Evolutionary conservation across 2,797 vertebrate genomes (phyloP).

Genomic region (Phalanger gymnotis): DNA sequence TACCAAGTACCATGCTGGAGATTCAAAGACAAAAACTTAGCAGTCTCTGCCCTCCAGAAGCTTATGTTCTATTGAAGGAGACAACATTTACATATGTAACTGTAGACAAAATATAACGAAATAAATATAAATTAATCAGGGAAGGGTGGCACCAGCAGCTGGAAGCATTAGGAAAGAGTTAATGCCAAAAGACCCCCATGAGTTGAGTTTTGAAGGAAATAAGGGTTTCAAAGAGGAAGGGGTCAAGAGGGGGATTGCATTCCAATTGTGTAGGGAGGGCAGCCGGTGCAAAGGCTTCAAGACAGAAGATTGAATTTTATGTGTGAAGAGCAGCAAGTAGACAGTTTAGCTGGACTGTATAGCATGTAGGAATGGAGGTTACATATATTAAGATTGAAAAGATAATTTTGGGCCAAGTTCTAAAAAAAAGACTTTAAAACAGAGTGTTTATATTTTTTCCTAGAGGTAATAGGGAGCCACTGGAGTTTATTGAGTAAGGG

Average conservation of each 20-base stretch:
- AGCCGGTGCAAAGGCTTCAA: background rate
- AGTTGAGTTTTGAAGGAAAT: background rate
- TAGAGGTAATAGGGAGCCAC: background rate
- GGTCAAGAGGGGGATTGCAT: background rate
- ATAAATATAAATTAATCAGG: background rate
- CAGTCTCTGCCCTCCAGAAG: background rate
- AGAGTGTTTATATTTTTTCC: too few species aligned
- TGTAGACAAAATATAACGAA: background rate
- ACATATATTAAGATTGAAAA: background rate
- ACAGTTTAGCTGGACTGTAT: background rate
- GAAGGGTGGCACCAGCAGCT: background rate
- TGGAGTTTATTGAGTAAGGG: background rate
- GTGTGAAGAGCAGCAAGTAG: background rate
- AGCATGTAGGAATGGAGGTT: background rate
- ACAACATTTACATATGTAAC: background rate
- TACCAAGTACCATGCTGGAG: background rate
- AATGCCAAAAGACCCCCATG: background rate
- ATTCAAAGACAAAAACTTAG: background rate
- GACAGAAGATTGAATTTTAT: too few species aligned
- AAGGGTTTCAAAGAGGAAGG: background rate
- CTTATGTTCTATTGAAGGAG: background rate
- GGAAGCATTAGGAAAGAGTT: background rate
- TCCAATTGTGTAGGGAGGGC: background rate
- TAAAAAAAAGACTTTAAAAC: too few species aligned
- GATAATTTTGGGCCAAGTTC: background rate